Evolutionary conservation across 2,113 vertebrate species (phyloP).

Genomic region (Chionomys nivalis): DNA sequence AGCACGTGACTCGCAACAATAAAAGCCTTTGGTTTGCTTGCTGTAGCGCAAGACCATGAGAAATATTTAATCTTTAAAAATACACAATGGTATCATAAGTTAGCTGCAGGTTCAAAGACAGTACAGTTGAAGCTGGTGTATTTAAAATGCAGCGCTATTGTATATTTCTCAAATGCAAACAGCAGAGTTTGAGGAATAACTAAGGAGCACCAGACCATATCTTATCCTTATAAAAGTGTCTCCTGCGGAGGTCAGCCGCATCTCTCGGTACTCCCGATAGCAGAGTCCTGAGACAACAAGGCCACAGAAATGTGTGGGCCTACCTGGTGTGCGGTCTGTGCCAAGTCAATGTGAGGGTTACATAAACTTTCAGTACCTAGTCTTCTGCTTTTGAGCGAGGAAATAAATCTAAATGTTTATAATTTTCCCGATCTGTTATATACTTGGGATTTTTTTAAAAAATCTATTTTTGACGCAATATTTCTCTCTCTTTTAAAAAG

Average conservation of each 20-base stretch:
- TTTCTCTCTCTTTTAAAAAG: slow-evolving; percentile 42
- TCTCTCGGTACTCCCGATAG: not conserved
- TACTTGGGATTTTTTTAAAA: not conserved
- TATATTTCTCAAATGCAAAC: slow-evolving; percentile 81
- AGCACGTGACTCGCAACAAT: slow-evolving; percentile 61
- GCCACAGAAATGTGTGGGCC: slow-evolving; percentile 1
- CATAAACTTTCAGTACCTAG: slow-evolving; percentile 50
- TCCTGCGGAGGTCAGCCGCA: slow-evolving; percentile 47
- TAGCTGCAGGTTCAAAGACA: slow-evolving; percentile 70
- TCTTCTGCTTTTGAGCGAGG: slow-evolving; percentile 38
- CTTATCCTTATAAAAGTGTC: slow-evolving; percentile 80
- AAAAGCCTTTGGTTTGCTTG: slow-evolving; percentile 75
- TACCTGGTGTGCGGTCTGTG: slow-evolving; percentile 68
- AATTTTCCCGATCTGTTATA: slow-evolving; percentile 40
- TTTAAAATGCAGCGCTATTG: slow-evolving; percentile 74
- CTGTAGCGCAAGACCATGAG: slow-evolving; percentile 62
- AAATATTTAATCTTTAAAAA: slow-evolving; percentile 81
- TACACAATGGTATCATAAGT: slow-evolving; percentile 79
- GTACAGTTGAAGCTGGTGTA: slow-evolving; percentile 54
- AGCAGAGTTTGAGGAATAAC: slow-evolving; percentile 67
- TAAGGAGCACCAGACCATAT: slow-evolving; percentile 71
- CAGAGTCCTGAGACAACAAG: slow-evolving; percentile 25
- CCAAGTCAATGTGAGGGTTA: slow-evolving; percentile 29
- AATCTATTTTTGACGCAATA: slow-evolving; percentile 42
- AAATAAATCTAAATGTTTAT: slow-evolving; percentile 58